Conservation (phyloP, 2,888 invertebrate species). For the Synanthedon formicaeformis region DNA sequence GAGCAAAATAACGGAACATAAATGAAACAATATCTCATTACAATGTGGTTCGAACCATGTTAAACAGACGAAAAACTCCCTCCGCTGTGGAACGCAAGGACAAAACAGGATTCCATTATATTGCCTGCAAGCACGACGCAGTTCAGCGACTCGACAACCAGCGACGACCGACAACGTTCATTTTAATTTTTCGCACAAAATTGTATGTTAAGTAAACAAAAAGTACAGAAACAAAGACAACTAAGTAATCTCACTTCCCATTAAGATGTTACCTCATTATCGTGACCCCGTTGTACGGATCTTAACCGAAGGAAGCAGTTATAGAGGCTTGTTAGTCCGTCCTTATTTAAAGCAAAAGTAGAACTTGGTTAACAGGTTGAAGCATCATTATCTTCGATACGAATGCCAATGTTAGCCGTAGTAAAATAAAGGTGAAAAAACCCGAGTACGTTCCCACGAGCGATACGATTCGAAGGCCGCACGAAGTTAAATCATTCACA, state of each 20-base stretch:
- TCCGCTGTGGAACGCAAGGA: constrained; percentile 17
- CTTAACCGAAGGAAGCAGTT: background rate
- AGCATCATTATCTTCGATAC: constrained; percentile 1
- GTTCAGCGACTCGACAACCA: constrained; percentile 1
- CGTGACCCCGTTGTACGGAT: background rate
- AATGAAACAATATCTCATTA: background rate
- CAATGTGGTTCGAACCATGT: background rate
- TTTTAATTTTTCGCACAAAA: too few species aligned
- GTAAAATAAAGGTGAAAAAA: constrained; percentile 13
- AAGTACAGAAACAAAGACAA: too few species aligned
- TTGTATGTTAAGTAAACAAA: too few species aligned
- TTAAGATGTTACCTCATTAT: background rate
- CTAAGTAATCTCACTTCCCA: background rate
- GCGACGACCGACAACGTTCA: background rate
- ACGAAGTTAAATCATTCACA: constrained; percentile 23
- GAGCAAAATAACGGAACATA: background rate
- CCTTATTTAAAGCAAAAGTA: constrained; percentile 9
- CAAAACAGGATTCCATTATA: constrained; percentile 22
- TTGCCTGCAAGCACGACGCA: constrained; percentile 2
- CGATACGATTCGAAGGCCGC: constrained; percentile 28
- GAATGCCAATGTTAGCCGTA: background rate
- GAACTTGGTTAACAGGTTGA: constrained; percentile 27
- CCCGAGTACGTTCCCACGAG: constrained; percentile 41
- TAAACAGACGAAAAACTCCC: constrained; percentile 8
- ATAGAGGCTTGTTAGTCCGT: background rate